These are phyloP conservation scores for Machaerirhynchus nigripectus DNA, from an alignment of 2,113 vertebrate species.

Conservation along the genomic window DNA sequence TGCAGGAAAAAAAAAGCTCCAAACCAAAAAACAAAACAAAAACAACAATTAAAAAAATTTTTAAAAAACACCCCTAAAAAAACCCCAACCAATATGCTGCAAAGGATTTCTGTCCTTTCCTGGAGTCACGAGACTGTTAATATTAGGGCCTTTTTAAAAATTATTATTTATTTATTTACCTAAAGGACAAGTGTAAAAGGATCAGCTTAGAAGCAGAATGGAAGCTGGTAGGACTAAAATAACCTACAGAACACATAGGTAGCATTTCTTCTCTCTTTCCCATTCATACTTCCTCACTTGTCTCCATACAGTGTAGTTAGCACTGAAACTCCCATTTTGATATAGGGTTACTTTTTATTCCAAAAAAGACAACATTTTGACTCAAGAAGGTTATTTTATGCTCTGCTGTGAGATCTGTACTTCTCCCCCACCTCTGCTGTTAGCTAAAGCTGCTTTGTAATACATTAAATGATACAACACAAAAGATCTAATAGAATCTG, in stretches of 20 bases:
- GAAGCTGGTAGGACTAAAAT: neutral
- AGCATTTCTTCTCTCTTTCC: neutral
- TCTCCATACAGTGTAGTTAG: neutral
- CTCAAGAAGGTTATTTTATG: neutral
- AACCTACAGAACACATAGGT: neutral
- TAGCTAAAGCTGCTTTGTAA: conserved; percentile 36
- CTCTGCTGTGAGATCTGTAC: neutral
- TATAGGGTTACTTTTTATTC: neutral
- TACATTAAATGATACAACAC: conserved; percentile 19
- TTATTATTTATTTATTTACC: neutral
- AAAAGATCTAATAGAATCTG: conserved; percentile 51
- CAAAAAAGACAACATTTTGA: neutral
- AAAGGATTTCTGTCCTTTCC: conserved; percentile 1
- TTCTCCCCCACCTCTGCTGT: neutral
- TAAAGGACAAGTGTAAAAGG: neutral
- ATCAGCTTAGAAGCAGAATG: neutral
- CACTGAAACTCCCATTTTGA: neutral
- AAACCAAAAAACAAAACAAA: neutral
- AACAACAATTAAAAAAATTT: too few relatives aligned
- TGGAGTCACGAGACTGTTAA: neutral
- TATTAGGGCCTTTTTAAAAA: neutral
- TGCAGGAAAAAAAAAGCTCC: neutral
- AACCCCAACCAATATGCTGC: neutral
- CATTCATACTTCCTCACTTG: neutral
- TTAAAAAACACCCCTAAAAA: too few relatives aligned